Percentiles rank a stretch among this genome's conserved stretches.
Conservation (phyloP, 2,113 vertebrate species). For the Chloropsis cyanopogon region DNA sequence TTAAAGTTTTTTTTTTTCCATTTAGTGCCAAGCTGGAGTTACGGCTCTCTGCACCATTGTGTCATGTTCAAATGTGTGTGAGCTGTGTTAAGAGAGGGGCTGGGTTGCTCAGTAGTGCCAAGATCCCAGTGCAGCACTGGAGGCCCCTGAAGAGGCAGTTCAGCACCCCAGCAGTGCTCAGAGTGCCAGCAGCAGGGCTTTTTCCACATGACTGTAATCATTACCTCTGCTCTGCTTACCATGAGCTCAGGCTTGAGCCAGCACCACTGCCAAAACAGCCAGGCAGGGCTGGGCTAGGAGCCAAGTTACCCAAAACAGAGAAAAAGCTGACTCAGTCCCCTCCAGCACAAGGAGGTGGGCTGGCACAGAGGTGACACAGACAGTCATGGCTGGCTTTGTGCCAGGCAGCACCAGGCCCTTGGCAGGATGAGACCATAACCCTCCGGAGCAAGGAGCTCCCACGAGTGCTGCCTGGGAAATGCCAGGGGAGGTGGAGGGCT, state of each 20-base stretch:
- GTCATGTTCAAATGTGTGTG: not conserved
- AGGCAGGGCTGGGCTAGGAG: not conserved
- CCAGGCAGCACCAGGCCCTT: not conserved
- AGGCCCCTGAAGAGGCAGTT: not conserved
- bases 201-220: accelerated
- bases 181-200: not conserved
- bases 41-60: not conserved
- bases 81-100: not conserved
- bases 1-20: not conserved
- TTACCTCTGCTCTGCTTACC: not conserved
- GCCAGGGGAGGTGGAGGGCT: not conserved
- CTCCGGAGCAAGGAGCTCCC: not conserved
- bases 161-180: not conserved
- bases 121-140: not conserved
- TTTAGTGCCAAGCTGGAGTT: not conserved
- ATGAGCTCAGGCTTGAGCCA: not conserved
- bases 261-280: accelerated
- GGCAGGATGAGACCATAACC: not conserved
- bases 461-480: accelerated
- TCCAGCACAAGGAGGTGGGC: accelerated
- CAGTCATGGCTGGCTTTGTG: not conserved
- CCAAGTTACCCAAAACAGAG: not conserved
- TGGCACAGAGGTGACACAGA: not conserved
- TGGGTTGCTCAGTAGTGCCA: not conserved
- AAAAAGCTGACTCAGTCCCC: not conserved